Conservation (phyloP, 2,888 invertebrate species). For the Adela reaumurella region DNA sequence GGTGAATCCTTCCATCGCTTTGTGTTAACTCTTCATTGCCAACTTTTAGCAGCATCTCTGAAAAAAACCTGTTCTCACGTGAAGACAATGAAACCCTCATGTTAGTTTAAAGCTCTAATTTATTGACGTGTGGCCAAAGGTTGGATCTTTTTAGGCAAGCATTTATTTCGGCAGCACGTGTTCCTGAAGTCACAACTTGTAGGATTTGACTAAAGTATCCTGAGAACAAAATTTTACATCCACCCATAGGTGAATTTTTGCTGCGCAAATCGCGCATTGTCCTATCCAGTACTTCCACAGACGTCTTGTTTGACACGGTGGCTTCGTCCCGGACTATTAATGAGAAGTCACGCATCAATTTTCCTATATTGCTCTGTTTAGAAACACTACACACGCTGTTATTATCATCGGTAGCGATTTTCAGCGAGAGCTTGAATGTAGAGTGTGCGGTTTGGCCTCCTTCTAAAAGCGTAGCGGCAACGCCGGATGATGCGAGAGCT, state of each 20-base stretch:
- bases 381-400: slow-evolving; percentile 16
- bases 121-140: no score
- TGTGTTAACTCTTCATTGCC: no score
- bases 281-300: slow-evolving; percentile 17
- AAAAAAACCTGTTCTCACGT: slow-evolving; percentile 2
- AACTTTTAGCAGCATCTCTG: no score
- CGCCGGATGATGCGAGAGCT: no score
- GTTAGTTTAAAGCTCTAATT: slow-evolving; percentile 6
- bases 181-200: slow-evolving; percentile 2
- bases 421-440: slow-evolving; percentile 9
- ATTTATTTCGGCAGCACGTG: no score
- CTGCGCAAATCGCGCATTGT: slow-evolving; percentile 17
- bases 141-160: no score
- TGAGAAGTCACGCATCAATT: slow-evolving; percentile 16
- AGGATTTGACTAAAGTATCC: slow-evolving; percentile 12
- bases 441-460: slow-evolving; percentile 6
- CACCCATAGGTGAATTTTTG: slow-evolving; percentile 15
- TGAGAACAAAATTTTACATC: no score
- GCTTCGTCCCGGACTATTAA: slow-evolving; percentile 17
- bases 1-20: slow-evolving; percentile 3
- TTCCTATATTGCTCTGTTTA: slow-evolving; percentile 17
- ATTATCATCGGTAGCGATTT: slow-evolving; percentile 14
- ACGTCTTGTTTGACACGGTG: no score
- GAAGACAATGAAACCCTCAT: no score
- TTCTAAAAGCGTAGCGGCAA: background rate